Conservation (phyloP, 2,113 vertebrate species). For the Channa maculata region DNA sequence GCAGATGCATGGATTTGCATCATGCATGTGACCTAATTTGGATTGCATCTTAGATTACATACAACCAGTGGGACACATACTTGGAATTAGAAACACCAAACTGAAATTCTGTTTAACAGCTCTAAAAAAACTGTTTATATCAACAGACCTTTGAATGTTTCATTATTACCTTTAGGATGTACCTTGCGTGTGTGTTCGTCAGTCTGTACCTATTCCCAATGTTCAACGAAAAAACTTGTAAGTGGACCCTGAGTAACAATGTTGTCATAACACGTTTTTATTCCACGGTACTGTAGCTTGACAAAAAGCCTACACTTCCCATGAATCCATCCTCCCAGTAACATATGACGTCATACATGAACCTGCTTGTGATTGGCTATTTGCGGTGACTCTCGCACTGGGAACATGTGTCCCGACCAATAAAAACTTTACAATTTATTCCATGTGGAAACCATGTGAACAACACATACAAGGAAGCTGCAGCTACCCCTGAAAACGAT, state of each 20-base stretch:
- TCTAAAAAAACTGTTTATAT: no score
- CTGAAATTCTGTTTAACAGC: no score
- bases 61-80: background rate
- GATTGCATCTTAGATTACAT: constrained; percentile 1
- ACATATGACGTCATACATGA: constrained; percentile 82
- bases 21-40: constrained; percentile 9
- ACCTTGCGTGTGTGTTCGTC: no score
- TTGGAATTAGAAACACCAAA: background rate
- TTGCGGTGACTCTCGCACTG: constrained; percentile 31
- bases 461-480: constrained; percentile 86
- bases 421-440: constrained; percentile 83
- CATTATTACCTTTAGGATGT: no score
- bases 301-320: constrained; percentile 73
- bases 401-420: constrained; percentile 79
- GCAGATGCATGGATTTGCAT: background rate
- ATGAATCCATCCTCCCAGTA: constrained; percentile 80
- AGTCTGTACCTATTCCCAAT: no score
- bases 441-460: constrained; percentile 95
- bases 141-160: no score
- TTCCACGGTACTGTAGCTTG: background rate
- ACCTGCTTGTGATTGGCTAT: constrained; percentile 78
- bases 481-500: constrained; percentile 41
- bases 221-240: background rate
- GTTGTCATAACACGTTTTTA: background rate
- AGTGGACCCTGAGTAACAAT: background rate